Evolutionary conservation across 1,140 invertebrate genomes (phyloP), one percentile per base, ranked within the genome.

Genomic region (Olivierus martensii): DNA sequence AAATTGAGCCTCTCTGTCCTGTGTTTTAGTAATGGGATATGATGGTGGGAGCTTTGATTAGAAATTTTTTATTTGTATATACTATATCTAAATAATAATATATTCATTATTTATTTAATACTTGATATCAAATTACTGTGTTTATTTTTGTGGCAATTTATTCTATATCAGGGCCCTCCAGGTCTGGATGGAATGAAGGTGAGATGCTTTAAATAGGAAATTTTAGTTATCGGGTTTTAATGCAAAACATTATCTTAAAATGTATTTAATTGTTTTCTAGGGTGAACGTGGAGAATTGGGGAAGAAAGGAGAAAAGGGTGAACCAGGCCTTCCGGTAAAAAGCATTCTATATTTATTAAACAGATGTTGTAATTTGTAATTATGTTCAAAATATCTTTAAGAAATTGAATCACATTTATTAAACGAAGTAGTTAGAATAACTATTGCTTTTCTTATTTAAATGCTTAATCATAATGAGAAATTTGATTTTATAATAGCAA

Each of bases 141-240:
- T 28, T 39, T 18, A 19, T 19, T 18, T 19, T 15, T 38, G 14
- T 15, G 9, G 7, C 4, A 35, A 38, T 17, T 9, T 49, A 7
- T n/a, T n/a, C n/a, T n/a, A 28, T 28, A 9, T 28, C 46, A 58
- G 57, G 57, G 57, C 41, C 57, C 46, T 43, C 57, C 57, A 3
- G 57, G 57, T 51, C 46, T 55, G 52, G 57, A 58, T 42, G 57
- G 57, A 12, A 55, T 58, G 57, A 58, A 55, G 53, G 57, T 58
- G 39, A 55, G 36, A 6, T 38, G 14, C 19, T 48, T 18, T 37
- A 15, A 21, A 18, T n/a, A n/a, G n/a, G n/a, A n/a, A n/a, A n/a
- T n/a, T n/a, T n/a, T n/a, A n/a, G n/a, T n/a, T n/a, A n/a, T n/a
- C n/a, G n/a, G n/a, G n/a, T n/a, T n/a, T n/a, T n/a, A n/a, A n/a